Evolutionary conservation across 64 coral and sea anemone species (phyloP).

Genomic region (Stylophora pistillata): DNA sequence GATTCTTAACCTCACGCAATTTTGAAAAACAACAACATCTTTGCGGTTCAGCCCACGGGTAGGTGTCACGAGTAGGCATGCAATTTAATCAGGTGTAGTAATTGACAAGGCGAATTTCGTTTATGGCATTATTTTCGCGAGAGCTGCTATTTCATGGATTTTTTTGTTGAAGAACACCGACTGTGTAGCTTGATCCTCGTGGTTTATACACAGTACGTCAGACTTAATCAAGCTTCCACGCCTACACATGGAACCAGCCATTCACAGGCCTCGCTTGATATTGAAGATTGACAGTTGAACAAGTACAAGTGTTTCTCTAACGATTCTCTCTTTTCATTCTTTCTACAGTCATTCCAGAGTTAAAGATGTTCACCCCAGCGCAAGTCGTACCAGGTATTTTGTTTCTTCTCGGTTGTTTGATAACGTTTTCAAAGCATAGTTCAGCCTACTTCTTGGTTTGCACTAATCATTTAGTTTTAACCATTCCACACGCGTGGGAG

Average conservation of each 20-base stretch:
- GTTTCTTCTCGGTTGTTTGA: not conserved
- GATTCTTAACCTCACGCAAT: not conserved
- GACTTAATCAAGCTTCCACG: not conserved
- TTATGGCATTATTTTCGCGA: not conserved
- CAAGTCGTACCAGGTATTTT: conserved; percentile 63
- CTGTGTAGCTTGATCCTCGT: conserved; percentile 10
- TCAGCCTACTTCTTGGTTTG: not conserved
- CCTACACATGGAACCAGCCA: not conserved
- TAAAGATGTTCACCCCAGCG: conserved; percentile 56
- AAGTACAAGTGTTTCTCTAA: not conserved
- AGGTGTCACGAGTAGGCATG: not conserved
- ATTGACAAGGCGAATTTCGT: not conserved
- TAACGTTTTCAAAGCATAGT: not conserved
- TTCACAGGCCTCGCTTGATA: not conserved
- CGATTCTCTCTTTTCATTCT: not conserved
- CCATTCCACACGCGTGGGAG: not conserved
- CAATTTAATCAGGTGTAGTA: not conserved
- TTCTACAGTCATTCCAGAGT: conserved; percentile 56
- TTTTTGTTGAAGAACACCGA: not conserved
- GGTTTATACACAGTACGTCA: conserved; percentile 38
- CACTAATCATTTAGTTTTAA: not conserved
- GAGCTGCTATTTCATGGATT: not conserved
- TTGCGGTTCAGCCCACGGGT: not conserved
- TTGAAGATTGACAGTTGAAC: conserved; percentile 7
- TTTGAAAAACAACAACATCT: not conserved